These are phyloP conservation scores for Neria commutata DNA, from an alignment of 2,888 invertebrate genomes.

Conservation along the genomic window DNA sequence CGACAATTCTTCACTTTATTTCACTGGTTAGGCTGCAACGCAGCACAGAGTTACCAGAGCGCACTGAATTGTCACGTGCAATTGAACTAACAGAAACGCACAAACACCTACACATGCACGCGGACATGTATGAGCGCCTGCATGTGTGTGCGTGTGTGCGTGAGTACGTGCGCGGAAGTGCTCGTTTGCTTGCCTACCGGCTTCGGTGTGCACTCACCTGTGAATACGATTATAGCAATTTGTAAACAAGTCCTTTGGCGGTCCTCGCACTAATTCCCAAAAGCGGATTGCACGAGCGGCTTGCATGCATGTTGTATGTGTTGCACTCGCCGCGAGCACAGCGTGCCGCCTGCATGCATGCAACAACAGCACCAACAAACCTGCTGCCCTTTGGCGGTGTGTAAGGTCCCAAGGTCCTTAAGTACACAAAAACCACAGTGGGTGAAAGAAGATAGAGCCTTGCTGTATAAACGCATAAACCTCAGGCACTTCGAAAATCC, in stretches of 20 bases:
- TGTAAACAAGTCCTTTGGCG: slow-evolving; percentile 3
- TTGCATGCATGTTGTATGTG: slow-evolving; percentile 2
- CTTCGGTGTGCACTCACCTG: background rate
- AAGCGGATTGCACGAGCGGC: background rate
- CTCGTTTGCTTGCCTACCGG: too few relatives aligned
- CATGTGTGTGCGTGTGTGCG: background rate
- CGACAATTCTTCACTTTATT: too few relatives aligned
- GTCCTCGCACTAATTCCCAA: background rate
- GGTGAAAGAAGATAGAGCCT: too few relatives aligned
- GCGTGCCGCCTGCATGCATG: too few relatives aligned
- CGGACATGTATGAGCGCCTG: background rate
- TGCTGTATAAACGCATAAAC: too few relatives aligned
- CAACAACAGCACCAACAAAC: background rate
- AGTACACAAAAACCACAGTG: background rate
- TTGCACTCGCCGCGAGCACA: background rate
- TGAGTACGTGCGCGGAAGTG: background rate
- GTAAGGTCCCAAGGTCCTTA: too few relatives aligned
- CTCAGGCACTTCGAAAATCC: too few relatives aligned
- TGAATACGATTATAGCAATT: background rate
- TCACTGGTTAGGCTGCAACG: too few relatives aligned
- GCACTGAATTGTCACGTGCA: slow-evolving; percentile 5
- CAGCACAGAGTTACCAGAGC: background rate
- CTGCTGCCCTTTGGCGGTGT: background rate
- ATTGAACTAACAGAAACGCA: background rate
- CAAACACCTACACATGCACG: background rate